phyloP scores from a whole-genome alignment of 2,888 invertebrate genomes.

The Euplagia quadripunctaria region DNA sequence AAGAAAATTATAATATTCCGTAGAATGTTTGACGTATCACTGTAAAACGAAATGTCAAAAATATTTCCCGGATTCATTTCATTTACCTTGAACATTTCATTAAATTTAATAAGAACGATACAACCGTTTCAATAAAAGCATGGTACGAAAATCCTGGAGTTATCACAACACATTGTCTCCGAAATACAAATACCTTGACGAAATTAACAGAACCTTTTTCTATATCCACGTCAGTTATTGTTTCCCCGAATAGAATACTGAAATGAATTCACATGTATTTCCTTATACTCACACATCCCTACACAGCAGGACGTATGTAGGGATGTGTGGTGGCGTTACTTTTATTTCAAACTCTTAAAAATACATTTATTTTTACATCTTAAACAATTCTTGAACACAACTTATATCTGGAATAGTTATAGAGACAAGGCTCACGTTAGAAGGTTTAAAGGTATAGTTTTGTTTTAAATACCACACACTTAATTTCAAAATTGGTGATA shows the following conservation, averaged over 20 bases:
- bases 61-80: background rate
- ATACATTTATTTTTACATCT: background rate
- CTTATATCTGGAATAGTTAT: background rate
- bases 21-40: background rate
- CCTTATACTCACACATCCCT: constrained; percentile 2
- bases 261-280: constrained; percentile 32
- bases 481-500: background rate
- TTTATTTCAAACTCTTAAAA: background rate
- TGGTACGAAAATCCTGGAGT: background rate
- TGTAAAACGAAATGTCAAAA: background rate
- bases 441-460: background rate
- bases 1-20: background rate
- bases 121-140: background rate
- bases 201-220: constrained; percentile 33
- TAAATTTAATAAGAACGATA: constrained; percentile 8
- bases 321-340: too few relatives aligned
- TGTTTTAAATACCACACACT: too few relatives aligned
- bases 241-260: constrained; percentile 30
- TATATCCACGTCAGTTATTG: constrained; percentile 36
- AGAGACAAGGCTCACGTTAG: background rate
- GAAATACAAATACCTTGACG: constrained; percentile 25
- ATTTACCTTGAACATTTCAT: constrained; percentile 1
- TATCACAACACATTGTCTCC: constrained; percentile 12
- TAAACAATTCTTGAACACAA: background rate
- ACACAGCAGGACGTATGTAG: background rate